A percentile compares a stretch with the other conserved stretches of the same genome.
Conservation (phyloP, 1,140 invertebrate species). For the Pararge aegeria region DNA sequence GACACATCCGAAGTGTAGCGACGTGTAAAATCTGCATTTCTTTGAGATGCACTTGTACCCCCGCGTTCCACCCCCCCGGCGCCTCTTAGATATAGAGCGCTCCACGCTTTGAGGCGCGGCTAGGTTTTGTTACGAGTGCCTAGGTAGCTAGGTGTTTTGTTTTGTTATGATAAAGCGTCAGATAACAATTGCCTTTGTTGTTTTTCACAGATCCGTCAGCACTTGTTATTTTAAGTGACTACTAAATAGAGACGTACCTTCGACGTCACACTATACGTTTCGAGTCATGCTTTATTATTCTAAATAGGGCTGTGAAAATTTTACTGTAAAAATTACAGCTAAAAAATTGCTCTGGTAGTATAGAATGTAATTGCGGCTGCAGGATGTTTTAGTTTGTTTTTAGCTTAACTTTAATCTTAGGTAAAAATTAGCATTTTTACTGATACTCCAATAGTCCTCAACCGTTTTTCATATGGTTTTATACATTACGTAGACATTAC, state of each 20-base stretch:
- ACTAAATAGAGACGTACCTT: not conserved
- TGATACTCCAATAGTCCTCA: too few relatives aligned
- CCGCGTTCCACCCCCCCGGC: slow-evolving; percentile 28
- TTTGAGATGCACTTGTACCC: slow-evolving; percentile 77
- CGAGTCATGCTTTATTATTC: too few relatives aligned
- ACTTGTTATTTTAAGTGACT: slow-evolving; percentile 9
- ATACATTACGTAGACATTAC: too few relatives aligned
- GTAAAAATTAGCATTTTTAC: too few relatives aligned
- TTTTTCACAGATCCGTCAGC: slow-evolving; percentile 35
- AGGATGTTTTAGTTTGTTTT: too few relatives aligned
- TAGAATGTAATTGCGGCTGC: too few relatives aligned
- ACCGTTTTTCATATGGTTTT: too few relatives aligned
- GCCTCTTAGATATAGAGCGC: slow-evolving; percentile 70
- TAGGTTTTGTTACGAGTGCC: slow-evolving; percentile 64
- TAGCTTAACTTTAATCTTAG: too few relatives aligned
- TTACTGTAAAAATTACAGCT: too few relatives aligned
- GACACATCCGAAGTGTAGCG: slow-evolving; percentile 73
- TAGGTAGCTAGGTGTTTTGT: slow-evolving; percentile 57
- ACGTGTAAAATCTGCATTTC: slow-evolving; percentile 79
- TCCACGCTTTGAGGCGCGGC: slow-evolving; percentile 70
- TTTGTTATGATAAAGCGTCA: slow-evolving; percentile 52
- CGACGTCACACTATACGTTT: not conserved
- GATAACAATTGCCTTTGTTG: slow-evolving; percentile 51
- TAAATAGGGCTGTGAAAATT: too few relatives aligned
- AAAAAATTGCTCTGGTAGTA: too few relatives aligned